Percentiles rank a stretch among this genome's conserved stretches.
These are phyloP conservation scores for Oithona nana DNA, from an alignment of 2,888 invertebrate genomes.

Conservation along the genomic window DNA sequence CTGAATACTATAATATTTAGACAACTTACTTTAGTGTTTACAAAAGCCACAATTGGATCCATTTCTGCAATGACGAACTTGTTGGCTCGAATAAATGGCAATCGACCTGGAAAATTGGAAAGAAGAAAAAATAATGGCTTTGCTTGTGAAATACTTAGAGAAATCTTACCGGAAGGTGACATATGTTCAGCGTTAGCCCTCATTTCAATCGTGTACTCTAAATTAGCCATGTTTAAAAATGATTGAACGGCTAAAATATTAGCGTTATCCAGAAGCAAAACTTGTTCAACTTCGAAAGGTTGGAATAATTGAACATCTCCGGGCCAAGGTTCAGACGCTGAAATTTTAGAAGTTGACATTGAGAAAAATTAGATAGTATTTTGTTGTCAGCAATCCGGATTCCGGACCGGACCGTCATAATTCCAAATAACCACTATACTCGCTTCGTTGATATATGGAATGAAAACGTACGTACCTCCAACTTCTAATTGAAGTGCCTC, in stretches of 20 bases:
- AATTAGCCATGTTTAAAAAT: constrained; percentile 74
- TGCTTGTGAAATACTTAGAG: constrained; percentile 3
- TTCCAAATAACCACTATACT: too few relatives aligned
- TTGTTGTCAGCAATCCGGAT: too few relatives aligned
- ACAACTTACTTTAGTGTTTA: constrained; percentile 46
- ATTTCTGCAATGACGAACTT: constrained; percentile 72
- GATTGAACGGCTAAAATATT: constrained; percentile 82
- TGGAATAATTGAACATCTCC: constrained; percentile 66
- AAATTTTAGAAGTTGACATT: too few relatives aligned
- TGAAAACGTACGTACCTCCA: not conserved
- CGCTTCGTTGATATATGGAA: too few relatives aligned
- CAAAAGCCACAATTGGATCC: constrained; percentile 74
- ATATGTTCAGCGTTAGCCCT: constrained; percentile 84
- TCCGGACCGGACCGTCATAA: too few relatives aligned
- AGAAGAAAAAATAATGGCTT: too few relatives aligned
- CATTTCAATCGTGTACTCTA: constrained; percentile 60
- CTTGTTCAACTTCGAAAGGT: constrained; percentile 81
- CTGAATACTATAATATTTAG: not conserved
- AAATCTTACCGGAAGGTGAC: constrained; percentile 54
- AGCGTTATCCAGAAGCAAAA: constrained; percentile 77
- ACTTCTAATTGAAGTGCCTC: not conserved
- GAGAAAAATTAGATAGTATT: too few relatives aligned
- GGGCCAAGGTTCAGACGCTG: constrained; percentile 76
- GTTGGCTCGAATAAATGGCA: constrained; percentile 81
- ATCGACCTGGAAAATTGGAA: constrained; percentile 39